A percentile compares a stretch with the other conserved stretches of the same genome.
Conservation (phyloP, 2,797 vertebrate species). For the Brotula barbata region DNA sequence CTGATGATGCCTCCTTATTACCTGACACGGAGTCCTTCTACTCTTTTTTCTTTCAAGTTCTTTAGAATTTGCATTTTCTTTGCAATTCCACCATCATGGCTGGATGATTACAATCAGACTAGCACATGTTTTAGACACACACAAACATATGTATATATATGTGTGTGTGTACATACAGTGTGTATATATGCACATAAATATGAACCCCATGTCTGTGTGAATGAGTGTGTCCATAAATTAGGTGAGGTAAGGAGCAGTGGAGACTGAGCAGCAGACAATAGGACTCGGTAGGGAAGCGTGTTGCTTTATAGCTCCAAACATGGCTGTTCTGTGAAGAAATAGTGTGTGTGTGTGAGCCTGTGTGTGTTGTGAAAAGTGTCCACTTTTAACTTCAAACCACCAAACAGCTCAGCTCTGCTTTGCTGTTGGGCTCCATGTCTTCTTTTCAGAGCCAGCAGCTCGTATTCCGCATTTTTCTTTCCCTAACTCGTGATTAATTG, state of each 20-base stretch:
- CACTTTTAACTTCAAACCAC: constrained; percentile 50
- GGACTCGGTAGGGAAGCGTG: constrained; percentile 35
- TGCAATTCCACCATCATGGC: constrained; percentile 17
- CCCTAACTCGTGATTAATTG: constrained; percentile 17
- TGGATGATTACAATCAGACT: neutral
- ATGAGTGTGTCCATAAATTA: constrained; percentile 5
- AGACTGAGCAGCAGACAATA: constrained; percentile 50
- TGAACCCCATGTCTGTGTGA: too few relatives aligned
- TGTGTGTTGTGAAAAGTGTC: constrained; percentile 7
- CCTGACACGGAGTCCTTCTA: constrained; percentile 27
- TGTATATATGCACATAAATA: too few relatives aligned
- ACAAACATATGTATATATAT: too few relatives aligned
- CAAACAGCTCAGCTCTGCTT: constrained; percentile 11
- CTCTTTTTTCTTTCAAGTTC: too few relatives aligned
- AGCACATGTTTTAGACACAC: too few relatives aligned
- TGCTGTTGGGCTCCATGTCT: constrained; percentile 32
- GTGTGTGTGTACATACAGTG: too few relatives aligned
- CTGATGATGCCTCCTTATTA: constrained; percentile 68
- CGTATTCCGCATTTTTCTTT: constrained; percentile 16
- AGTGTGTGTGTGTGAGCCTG: neutral
- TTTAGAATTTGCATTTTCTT: neutral
- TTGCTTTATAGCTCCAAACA: constrained; percentile 24
- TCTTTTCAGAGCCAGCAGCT: constrained; percentile 21
- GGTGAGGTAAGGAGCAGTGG: constrained; percentile 12
- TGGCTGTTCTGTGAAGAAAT: constrained; percentile 10